phyloP scores from a whole-genome alignment of 2,113 vertebrate species.

The Passer domesticus region DNA sequence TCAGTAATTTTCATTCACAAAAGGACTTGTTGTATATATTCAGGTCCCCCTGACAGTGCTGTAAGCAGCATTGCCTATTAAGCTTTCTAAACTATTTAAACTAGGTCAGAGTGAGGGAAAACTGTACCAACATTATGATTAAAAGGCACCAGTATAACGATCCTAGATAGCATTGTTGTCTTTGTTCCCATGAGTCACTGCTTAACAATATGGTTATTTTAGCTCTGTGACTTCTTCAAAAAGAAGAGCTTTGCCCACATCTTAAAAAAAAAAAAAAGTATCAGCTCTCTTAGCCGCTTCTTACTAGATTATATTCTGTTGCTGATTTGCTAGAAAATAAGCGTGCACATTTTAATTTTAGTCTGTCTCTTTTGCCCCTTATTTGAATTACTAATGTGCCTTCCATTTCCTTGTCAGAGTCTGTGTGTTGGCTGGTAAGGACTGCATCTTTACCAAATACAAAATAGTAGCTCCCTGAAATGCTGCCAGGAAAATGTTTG shows the following conservation, averaged over 20 bases:
- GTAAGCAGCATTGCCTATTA: conserved; percentile 67
- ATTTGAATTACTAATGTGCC: conserved; percentile 65
- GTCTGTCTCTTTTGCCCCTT: conserved; percentile 35
- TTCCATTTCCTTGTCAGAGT: neutral
- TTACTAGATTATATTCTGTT: neutral
- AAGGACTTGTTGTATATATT: conserved; percentile 62
- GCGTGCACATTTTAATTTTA: conserved; percentile 12
- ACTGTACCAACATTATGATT: conserved; percentile 70
- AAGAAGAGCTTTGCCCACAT: conserved; percentile 23
- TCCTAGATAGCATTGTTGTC: conserved; percentile 59
- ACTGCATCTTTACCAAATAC: conserved; percentile 28
- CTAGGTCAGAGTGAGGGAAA: conserved; percentile 66
- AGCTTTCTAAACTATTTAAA: conserved; percentile 61
- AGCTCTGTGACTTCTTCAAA: conserved; percentile 56
- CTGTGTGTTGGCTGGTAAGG: neutral
- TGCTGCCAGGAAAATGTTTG: conserved; percentile 24
- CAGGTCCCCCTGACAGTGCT: conserved; percentile 30
- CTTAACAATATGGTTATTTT: conserved; percentile 77
- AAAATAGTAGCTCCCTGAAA: conserved; percentile 28
- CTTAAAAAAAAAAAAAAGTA: neutral
- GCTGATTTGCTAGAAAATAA: conserved; percentile 1
- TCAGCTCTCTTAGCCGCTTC: neutral
- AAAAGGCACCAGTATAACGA: conserved; percentile 60
- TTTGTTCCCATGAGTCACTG: conserved; percentile 68
- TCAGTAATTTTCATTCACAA: conserved; percentile 65